Conservation (phyloP, 2,797 vertebrate species). For the Amniataba percoides region DNA sequence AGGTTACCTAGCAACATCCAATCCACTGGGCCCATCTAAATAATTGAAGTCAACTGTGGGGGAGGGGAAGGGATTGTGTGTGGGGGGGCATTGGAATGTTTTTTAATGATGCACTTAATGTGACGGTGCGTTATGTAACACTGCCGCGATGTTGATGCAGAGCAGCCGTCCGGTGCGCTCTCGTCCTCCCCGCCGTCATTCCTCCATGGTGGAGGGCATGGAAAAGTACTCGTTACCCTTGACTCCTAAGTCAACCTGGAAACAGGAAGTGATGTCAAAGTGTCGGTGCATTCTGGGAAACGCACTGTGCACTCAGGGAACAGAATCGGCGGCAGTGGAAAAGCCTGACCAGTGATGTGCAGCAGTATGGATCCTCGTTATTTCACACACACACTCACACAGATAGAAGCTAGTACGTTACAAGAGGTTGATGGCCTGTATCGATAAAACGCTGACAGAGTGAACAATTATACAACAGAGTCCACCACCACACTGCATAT, state of each 20-base stretch:
- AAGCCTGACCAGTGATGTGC: conserved; percentile 39
- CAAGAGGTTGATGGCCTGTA: conserved; percentile 13
- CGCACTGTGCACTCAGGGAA: conserved; percentile 4
- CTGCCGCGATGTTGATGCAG: neutral
- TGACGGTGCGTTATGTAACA: conserved; percentile 48
- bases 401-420: conserved; percentile 47
- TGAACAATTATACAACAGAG: conserved; percentile 55
- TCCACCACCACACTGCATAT: neutral
- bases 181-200: neutral
- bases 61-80: no score
- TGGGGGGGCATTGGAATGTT: neutral
- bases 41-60: conserved; percentile 33
- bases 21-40: conserved; percentile 40
- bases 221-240: neutral
- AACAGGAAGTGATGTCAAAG: conserved; percentile 62
- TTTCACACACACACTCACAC: conserved; percentile 30
- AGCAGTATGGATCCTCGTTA: conserved; percentile 41
- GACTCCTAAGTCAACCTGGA: conserved; percentile 15
- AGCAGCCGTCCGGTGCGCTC: neutral
- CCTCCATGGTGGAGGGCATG: neutral
- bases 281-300: conserved; percentile 27
- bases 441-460: conserved; percentile 55
- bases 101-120: conserved; percentile 23
- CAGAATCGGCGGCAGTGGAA: conserved; percentile 44
- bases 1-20: conserved; percentile 68